Evolutionary conservation across 2,113 vertebrate species (phyloP).

Genomic region (Nothoprocta perdicaria): DNA sequence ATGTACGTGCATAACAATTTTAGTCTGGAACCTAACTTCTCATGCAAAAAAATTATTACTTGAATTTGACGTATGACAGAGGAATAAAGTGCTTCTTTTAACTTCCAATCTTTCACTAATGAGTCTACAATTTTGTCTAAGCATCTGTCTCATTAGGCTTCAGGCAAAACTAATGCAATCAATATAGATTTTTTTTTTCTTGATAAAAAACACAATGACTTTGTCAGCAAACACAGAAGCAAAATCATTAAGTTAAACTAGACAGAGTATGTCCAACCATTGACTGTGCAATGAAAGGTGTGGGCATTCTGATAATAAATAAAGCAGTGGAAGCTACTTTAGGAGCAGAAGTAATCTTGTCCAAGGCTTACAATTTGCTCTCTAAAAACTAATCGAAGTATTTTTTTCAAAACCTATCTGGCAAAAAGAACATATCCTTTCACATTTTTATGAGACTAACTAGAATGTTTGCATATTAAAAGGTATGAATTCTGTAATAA

Average conservation of each 20-base stretch:
- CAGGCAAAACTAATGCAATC: not conserved
- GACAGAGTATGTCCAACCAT: not conserved
- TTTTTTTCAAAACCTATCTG: not conserved
- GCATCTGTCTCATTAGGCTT: not conserved
- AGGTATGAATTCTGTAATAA: not conserved
- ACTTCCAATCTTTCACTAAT: not conserved
- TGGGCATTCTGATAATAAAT: not conserved
- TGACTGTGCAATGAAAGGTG: not conserved
- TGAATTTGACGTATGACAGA: fast-evolving
- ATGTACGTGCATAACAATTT: not conserved
- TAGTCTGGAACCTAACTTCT: not conserved
- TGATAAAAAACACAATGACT: not conserved
- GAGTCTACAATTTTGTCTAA: not conserved
- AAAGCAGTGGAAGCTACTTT: not conserved
- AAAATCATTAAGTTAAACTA: not conserved
- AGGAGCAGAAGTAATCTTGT: not conserved
- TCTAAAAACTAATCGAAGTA: not conserved
- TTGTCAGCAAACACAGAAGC: not conserved
- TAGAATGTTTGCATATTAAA: not conserved
- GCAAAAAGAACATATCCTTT: not conserved
- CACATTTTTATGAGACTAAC: not conserved
- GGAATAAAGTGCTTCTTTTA: not conserved
- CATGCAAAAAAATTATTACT: not conserved
- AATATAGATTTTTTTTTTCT: not conserved
- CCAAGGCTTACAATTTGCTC: not conserved